These are phyloP conservation scores for Meandrusa payeni DNA, from an alignment of 2,888 invertebrate species.

Conservation along the genomic window DNA sequence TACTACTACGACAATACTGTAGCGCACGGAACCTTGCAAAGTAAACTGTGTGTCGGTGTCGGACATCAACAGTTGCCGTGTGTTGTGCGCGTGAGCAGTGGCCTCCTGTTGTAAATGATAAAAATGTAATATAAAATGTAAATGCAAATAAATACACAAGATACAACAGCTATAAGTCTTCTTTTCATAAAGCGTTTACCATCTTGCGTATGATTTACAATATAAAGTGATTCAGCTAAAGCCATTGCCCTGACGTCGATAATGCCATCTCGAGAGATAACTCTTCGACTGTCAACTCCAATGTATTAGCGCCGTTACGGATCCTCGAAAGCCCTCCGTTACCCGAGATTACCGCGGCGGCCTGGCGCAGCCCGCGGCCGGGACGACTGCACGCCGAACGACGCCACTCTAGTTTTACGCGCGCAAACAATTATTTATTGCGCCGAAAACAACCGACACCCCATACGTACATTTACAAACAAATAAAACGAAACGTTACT, in stretches of 20 bases:
- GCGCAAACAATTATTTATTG: conserved; percentile 78
- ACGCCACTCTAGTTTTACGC: conserved; percentile 73
- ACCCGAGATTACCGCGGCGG: conserved; percentile 64
- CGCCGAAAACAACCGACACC: conserved; percentile 59
- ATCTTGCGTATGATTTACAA: background rate
- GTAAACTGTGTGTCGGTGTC: too few species aligned
- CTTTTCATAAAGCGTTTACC: background rate
- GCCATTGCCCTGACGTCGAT: background rate
- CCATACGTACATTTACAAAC: conserved; percentile 39
- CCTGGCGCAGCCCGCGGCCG: conserved; percentile 41
- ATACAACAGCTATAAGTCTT: too few species aligned
- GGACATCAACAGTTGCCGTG: too few species aligned
- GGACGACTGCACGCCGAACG: conserved; percentile 46
- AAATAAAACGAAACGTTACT: conserved; percentile 45
- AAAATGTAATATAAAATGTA: too few species aligned
- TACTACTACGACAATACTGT: too few species aligned
- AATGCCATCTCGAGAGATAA: background rate
- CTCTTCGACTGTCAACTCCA: conserved; percentile 4
- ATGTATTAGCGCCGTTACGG: conserved; percentile 26
- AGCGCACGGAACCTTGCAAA: too few species aligned
- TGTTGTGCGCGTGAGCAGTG: too few species aligned
- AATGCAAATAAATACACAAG: too few species aligned
- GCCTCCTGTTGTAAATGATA: too few species aligned
- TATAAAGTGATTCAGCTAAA: background rate
- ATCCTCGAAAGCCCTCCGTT: conserved; percentile 48